Evolutionary conservation across 1,140 invertebrate species (phyloP), one percentile per base, ranked within the genome.

Genomic region (Platyura marginata): DNA sequence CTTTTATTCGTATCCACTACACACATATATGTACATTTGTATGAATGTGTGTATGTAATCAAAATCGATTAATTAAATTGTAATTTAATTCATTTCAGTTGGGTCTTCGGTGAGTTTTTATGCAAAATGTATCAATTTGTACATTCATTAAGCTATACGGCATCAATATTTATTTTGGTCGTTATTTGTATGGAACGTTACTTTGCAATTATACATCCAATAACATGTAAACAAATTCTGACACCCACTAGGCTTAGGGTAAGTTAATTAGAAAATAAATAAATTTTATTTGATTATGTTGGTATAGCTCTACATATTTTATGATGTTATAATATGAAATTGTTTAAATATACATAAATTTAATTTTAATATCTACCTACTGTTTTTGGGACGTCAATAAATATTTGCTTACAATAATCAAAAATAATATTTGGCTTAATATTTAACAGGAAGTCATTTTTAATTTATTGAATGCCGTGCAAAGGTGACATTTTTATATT

Each of bases 61-160:
- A 13, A 29, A 29, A 6, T 29, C 25, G 25, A 29, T 29, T 8
- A 29, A 29, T 29, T 29, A 29, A 29, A 29, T 29, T 29, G 6
- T 13, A 8, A 29, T 29, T 46, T 51, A 55, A 46, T 48, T 51
- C 23, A 44, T 69, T 71, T 53, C 63, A 81, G 78, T 53, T 86
- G 81, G 81, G 68, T 78, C 15, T 72, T 85, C 34, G 82, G 81
- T 2, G 71, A 80, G 44, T 81, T 83, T 48, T 65, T 87, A 11
- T 87, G 82, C 59, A 82, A 83, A 53, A 80, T 83, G 71, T 85
- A 86, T 59, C 79, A 82, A 62, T 87, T 85, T 52, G 73, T 82
- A 8, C 77, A 82, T 49, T 77, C 75, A 1, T 58, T 87, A 21
- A 82, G 79, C 52, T 84, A 83, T 57, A 85, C 81, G 2, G 79